A percentile compares a stretch with the other conserved stretches of the same genome.
Conservation (phyloP, 37 sponge, comb jelly and placozoan genomes). For the Ianthella basta region DNA sequence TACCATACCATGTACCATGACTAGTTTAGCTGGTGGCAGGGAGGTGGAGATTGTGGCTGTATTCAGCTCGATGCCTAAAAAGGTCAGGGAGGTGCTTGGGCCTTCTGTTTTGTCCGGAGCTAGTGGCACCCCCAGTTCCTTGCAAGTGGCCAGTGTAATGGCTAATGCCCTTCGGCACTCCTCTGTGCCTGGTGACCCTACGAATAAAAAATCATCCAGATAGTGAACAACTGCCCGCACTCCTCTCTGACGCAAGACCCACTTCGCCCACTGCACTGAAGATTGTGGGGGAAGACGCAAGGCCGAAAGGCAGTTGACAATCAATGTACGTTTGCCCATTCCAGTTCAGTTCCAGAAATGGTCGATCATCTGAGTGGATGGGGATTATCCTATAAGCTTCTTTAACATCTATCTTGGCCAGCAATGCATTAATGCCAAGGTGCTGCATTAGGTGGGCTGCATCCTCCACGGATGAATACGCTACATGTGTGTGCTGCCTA, state of each 20-base stretch:
- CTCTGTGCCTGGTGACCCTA: constrained; percentile 37
- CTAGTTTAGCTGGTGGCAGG: too few relatives aligned
- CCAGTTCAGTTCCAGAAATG: constrained; percentile 30
- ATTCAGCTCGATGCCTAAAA: constrained; percentile 50
- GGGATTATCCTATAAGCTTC: constrained; percentile 45
- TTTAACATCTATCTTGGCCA: constrained; percentile 38
- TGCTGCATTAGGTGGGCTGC: too few relatives aligned
- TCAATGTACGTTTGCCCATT: neutral
- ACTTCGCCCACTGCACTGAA: constrained; percentile 34
- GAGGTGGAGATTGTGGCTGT: neutral
- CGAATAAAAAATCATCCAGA: constrained; percentile 52
- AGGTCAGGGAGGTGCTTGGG: constrained; percentile 36
- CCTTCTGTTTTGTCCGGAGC: constrained; percentile 55
- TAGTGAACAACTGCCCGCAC: constrained; percentile 33
- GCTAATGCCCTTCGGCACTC: neutral
- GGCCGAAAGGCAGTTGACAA: constrained; percentile 39
- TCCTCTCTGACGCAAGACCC: constrained; percentile 29
- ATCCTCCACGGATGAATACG: too few relatives aligned
- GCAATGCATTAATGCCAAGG: too few relatives aligned
- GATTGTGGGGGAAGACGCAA: neutral
- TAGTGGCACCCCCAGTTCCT: constrained; percentile 46
- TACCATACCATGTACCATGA: too few relatives aligned
- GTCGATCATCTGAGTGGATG: constrained; percentile 32
- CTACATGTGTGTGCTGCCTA: too few relatives aligned
- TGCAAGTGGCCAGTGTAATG: neutral